Evolutionary conservation across 2,113 vertebrate species (phyloP).

Genomic region (Onychorhynchus coronatus): DNA sequence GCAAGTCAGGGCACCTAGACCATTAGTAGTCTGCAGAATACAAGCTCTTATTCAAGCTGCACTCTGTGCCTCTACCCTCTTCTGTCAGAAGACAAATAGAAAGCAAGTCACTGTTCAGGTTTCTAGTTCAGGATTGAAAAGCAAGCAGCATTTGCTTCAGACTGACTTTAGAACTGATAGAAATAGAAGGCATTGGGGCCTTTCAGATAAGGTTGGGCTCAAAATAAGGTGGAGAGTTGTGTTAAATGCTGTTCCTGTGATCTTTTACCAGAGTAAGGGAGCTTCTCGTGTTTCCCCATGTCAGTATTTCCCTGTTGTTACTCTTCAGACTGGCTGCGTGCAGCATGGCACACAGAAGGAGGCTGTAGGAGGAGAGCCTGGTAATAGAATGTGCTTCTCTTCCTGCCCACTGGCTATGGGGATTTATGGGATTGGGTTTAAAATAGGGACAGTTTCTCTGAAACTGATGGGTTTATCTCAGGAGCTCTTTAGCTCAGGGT

Average conservation of each 20-base stretch:
- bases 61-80: neutral
- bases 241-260: neutral
- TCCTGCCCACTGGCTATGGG: neutral
- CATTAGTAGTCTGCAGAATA: neutral
- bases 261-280: neutral
- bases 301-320: neutral
- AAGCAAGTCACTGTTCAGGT: neutral
- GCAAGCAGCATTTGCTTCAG: neutral
- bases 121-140: neutral
- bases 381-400: neutral
- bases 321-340: neutral
- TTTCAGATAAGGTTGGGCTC: neutral
- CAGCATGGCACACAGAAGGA: neutral
- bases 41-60: neutral
- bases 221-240: neutral
- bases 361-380: neutral
- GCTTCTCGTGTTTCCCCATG: neutral
- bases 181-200: neutral
- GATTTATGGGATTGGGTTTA: slow-evolving; percentile 56
- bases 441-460: slow-evolving; percentile 53
- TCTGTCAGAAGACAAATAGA: neutral
- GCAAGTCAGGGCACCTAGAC: neutral
- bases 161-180: neutral
- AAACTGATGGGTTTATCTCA: slow-evolving; percentile 49
- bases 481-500: slow-evolving; percentile 32